Evolutionary conservation across 1,140 invertebrate genomes (phyloP).

Genomic region (Nomia melanderi): DNA sequence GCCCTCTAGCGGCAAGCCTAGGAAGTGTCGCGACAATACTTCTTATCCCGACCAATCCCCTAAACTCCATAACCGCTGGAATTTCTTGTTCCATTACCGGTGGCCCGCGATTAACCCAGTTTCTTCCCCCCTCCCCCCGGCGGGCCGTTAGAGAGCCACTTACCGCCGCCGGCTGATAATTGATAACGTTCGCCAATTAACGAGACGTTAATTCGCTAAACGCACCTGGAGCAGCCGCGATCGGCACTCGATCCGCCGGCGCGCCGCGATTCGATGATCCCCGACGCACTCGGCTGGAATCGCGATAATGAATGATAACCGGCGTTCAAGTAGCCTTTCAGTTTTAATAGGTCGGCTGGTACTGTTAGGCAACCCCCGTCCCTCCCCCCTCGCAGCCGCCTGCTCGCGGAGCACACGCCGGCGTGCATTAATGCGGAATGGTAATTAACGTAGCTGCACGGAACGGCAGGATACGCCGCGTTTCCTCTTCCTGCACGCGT

Average conservation of each 20-base stretch:
- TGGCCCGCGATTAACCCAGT: conserved; percentile 17
- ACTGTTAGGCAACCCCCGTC: conserved; percentile 2
- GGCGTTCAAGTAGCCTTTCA: conserved; percentile 46
- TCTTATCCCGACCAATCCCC: not conserved
- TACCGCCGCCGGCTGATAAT: conserved; percentile 13
- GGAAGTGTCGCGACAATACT: no score
- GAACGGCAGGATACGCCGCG: conserved; percentile 45
- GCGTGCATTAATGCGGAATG: conserved; percentile 35
- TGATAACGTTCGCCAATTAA: conserved; percentile 33
- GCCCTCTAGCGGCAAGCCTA: no score
- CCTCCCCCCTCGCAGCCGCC: not conserved
- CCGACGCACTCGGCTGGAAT: conserved; percentile 35
- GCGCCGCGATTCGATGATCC: conserved; percentile 28
- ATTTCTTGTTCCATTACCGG: conserved; percentile 9
- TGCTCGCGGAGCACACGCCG: conserved; percentile 5
- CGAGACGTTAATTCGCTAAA: conserved; percentile 16
- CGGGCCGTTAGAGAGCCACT: conserved; percentile 8
- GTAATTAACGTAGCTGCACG: conserved; percentile 46
- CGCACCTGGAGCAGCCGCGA: not conserved
- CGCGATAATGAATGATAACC: conserved; percentile 62
- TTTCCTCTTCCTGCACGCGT: conserved; percentile 31
- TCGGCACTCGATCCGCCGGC: conserved; percentile 21
- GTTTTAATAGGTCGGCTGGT: conserved; percentile 41
- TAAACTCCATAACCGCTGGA: not conserved
- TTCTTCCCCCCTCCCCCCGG: not conserved